phyloP scores from a whole-genome alignment of 2,797 vertebrate genomes.

The Semaprochilodus insignis region DNA sequence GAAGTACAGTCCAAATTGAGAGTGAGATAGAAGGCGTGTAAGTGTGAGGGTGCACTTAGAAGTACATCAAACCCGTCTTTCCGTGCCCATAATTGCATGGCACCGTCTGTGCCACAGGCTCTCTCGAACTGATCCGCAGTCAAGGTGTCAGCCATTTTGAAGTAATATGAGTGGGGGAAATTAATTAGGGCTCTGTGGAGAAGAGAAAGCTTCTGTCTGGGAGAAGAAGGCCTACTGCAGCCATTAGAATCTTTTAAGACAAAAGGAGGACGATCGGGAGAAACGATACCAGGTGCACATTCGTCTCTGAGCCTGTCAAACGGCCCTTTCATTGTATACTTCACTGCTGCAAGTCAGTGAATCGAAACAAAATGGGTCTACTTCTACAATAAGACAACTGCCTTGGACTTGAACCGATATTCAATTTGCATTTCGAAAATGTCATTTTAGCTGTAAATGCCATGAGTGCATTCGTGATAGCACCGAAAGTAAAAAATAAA shows the following conservation, averaged over 20 bases:
- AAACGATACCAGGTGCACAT: neutral
- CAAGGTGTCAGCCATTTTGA: slow-evolving; percentile 41
- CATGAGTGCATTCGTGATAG: slow-evolving; percentile 22
- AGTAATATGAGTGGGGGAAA: slow-evolving; percentile 42
- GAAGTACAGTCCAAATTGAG: slow-evolving; percentile 46
- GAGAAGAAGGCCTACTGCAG: slow-evolving; percentile 11
- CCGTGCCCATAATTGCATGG: slow-evolving; percentile 19
- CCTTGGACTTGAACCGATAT: neutral
- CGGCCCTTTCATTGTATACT: neutral
- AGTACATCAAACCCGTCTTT: slow-evolving; percentile 46
- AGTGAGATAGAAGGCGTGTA: slow-evolving; percentile 32
- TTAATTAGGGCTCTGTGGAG: slow-evolving; percentile 33
- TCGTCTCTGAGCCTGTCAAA: neutral
- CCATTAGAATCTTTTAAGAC: slow-evolving; percentile 18
- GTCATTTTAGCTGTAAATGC: slow-evolving; percentile 36
- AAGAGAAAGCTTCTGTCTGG: slow-evolving; percentile 7
- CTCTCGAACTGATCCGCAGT: slow-evolving; percentile 34
- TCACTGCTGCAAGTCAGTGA: neutral
- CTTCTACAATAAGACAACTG: slow-evolving; percentile 6
- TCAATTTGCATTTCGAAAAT: slow-evolving; percentile 36
- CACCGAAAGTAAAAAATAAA: too few species aligned
- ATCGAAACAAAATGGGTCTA: neutral
- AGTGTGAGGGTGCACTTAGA: slow-evolving; percentile 35
- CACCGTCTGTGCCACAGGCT: slow-evolving; percentile 9
- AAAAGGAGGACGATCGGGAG: neutral